Base-by-base conservation (phyloP, 2,113 vertebrate species). In the Oncorhynchus mykiss region DNA sequence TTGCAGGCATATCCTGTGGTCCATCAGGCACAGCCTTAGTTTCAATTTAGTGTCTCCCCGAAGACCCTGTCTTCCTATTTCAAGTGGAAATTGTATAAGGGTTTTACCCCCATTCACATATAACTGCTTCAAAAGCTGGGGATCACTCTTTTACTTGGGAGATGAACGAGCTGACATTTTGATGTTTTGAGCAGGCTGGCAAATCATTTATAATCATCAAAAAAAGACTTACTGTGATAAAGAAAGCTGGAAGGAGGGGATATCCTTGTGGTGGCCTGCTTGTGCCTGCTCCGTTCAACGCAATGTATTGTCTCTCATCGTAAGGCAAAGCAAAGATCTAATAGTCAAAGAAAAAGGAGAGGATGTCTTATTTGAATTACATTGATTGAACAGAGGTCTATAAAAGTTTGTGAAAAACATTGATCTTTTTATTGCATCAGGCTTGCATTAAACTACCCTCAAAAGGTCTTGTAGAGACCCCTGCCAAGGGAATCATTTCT, bases 1-100 rank as follows among this genome's bases (percentile, higher is more conserved):
- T 95, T 96, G 96, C 98, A 99, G 96, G 94, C 96, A 96, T 90
- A 96, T 98, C 98, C 98, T 98, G 98, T 97, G 95, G 93, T 93
- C 96, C 92, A 93, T 95, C 93, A 89, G 93, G 90, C 95, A 95
- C 98, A 99, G 98, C 94, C 96, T 96, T 96, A 94, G 95, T 97
- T 99, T 99, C 96, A 97, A 98, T 99, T 99, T 95, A 93, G 95
- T 93, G 92, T 95, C 93, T 98, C 97, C 96, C 97, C 0, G 70
- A 90, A 96, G 97, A 94, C 83, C 87, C 76, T 86, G 92, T 94
- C 95, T 94, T 96, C 95, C 93, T 94, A 91, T 92, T 89, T 91
- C 93, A 95, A 92, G 90, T 94, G 94, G 95, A 96, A 96, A 95
- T 92, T 89, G 89, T 92, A 84, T 87, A 88, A 84, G 82, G 81